Percentiles rank a stretch among this genome's conserved stretches.
Conservation (phyloP, 2,113 vertebrate genomes). For the Indicator maculatus region DNA sequence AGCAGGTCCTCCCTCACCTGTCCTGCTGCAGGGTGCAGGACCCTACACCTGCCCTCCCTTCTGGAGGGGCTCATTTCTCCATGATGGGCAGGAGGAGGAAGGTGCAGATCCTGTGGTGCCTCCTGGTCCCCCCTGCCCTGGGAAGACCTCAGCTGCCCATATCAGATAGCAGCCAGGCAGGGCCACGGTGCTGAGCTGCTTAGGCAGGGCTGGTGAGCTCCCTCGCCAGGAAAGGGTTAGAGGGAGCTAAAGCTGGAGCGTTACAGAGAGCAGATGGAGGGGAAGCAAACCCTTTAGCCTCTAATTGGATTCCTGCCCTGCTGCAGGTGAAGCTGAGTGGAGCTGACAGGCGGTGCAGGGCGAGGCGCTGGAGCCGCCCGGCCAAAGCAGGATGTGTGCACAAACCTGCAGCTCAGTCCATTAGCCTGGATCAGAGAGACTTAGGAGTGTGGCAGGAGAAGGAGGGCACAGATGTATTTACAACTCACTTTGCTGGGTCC, state of each 20-base stretch:
- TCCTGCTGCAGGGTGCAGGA: too few species aligned
- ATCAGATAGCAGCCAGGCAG: slow-evolving; percentile 2
- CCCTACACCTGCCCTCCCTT: not conserved
- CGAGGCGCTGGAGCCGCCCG: slow-evolving; percentile 23
- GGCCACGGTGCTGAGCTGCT: not conserved
- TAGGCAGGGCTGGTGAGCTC: slow-evolving; percentile 15
- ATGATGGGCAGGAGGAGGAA: not conserved
- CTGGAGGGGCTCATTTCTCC: not conserved
- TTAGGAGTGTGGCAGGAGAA: slow-evolving; percentile 37
- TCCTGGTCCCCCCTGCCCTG: not conserved
- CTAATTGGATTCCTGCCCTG: slow-evolving; percentile 37
- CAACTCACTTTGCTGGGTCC: not conserved
- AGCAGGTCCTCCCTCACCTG: too few species aligned
- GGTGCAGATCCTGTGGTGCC: too few species aligned
- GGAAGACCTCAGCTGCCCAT: not conserved
- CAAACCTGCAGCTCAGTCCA: slow-evolving; percentile 61
- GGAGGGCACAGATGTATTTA: slow-evolving; percentile 29
- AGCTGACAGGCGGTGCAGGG: slow-evolving; percentile 62
- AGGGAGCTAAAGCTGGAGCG: slow-evolving; percentile 52
- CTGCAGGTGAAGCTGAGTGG: slow-evolving; percentile 33
- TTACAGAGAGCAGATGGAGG: slow-evolving; percentile 44
- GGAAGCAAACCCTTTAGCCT: slow-evolving; percentile 62
- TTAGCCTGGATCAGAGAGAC: slow-evolving; percentile 54
- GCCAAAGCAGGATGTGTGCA: slow-evolving; percentile 67
- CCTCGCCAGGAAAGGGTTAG: slow-evolving; percentile 67